These are phyloP conservation scores for Arctocebus calabarensis DNA, from an alignment of 2,797 vertebrate genomes.

Conservation along the genomic window DNA sequence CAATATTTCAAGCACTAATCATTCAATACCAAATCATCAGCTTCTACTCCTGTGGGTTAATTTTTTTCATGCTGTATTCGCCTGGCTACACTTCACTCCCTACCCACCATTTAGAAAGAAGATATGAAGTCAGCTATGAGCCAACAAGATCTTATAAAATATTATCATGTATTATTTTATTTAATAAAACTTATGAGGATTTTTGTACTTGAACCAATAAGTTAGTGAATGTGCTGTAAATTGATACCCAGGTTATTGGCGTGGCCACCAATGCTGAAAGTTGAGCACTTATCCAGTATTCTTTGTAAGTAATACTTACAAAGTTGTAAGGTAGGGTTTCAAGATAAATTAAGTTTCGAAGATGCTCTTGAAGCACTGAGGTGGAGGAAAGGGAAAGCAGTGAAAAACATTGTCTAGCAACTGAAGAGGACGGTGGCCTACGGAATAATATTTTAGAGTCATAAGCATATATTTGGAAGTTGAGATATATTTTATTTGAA, in stretches of 20 bases:
- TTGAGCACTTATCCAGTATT: neutral
- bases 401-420: neutral
- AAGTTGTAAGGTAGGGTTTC: neutral
- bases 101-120: neutral
- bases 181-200: neutral
- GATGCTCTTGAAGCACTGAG: neutral
- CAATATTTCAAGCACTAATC: neutral
- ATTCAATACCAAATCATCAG: neutral
- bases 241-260: neutral
- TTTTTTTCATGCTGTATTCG: neutral
- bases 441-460: neutral
- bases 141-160: neutral
- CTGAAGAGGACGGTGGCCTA: neutral
- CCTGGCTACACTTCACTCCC: neutral
- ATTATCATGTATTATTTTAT: neutral
- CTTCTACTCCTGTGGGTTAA: neutral
- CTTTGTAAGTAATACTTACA: neutral
- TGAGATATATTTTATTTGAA: neutral
- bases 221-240: neutral
- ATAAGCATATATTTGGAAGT: neutral
- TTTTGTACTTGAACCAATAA: neutral
- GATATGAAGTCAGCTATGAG: constrained; percentile 2
- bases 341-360: neutral
- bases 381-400: neutral
- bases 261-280: neutral